A percentile compares a stretch with the other conserved stretches of the same genome.
Conservation (phyloP, 2,888 invertebrate genomes). For the Sinopyrophorus schimmeli region DNA sequence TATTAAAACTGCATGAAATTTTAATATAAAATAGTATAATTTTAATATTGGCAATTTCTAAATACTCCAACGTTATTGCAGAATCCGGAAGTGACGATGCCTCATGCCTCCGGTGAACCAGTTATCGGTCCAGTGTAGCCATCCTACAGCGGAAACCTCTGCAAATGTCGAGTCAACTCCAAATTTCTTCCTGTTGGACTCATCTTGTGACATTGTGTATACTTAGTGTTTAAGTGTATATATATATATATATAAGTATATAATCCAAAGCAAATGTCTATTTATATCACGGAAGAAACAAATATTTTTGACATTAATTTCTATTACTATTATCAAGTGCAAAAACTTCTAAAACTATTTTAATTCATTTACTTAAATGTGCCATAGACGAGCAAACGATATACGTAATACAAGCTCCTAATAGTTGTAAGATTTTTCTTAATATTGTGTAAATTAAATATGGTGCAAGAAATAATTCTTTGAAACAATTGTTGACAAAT, state of each 20-base stretch:
- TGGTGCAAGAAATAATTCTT: conserved; percentile 30
- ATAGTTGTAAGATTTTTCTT: conserved; percentile 30
- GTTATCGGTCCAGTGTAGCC: conserved; percentile 45
- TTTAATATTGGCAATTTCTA: conserved; percentile 29
- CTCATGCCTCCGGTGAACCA: conserved; percentile 50
- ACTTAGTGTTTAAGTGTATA: conserved; percentile 52
- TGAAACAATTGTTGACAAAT: conserved; percentile 24
- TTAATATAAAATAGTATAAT: conserved; percentile 18
- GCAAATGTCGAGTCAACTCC: conserved; percentile 40
- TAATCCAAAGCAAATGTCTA: conserved; percentile 51
- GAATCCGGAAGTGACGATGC: conserved; percentile 47
- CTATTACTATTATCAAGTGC: no score
- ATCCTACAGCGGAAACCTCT: conserved; percentile 45
- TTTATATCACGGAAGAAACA: conserved; percentile 35
- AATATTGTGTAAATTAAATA: conserved; percentile 21
- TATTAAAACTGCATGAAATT: conserved; percentile 14
- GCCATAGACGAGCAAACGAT: conserved; percentile 42
- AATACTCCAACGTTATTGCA: conserved; percentile 43
- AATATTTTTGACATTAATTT: no score
- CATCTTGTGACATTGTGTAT: conserved; percentile 54
- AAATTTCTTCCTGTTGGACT: conserved; percentile 49
- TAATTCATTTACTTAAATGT: conserved; percentile 36
- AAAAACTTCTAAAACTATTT: conserved; percentile 15
- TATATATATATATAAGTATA: conserved; percentile 48
- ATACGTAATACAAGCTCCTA: conserved; percentile 42